Evolutionary conservation across 1,140 invertebrate genomes (phyloP).

Genomic region (Lethrus apterus): DNA sequence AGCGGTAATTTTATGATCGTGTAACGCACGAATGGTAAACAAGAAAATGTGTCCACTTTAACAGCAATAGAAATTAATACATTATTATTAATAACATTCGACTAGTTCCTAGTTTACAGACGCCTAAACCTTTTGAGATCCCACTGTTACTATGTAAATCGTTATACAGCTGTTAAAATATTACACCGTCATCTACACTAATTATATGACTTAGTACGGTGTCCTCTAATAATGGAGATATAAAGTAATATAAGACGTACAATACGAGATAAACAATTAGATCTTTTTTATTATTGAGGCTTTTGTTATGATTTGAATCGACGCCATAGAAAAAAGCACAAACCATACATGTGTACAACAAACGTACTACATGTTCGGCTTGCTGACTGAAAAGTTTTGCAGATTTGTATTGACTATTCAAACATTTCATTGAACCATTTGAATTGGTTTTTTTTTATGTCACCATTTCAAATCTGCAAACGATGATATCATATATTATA

Average conservation of each 20-base stretch:
- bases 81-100: slow-evolving; percentile 1
- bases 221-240: slow-evolving; percentile 5
- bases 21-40: slow-evolving; percentile 8
- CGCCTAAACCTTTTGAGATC: slow-evolving; percentile 1
- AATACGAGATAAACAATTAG: slow-evolving; percentile 7
- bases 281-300: slow-evolving; percentile 5
- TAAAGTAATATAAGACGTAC: slow-evolving; percentile 4
- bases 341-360: too few species aligned
- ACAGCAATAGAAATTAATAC: not conserved
- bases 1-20: not conserved
- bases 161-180: slow-evolving; percentile 10
- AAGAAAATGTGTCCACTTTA: slow-evolving; percentile 9
- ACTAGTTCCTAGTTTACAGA: slow-evolving; percentile 9
- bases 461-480: too few species aligned
- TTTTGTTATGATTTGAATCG: too few species aligned
- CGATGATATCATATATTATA: too few species aligned
- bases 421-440: too few species aligned
- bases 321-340: too few species aligned
- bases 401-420: too few species aligned
- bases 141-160: not conserved
- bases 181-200: slow-evolving; percentile 9
- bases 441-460: too few species aligned
- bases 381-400: too few species aligned
- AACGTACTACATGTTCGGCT: too few species aligned
- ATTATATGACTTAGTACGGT: slow-evolving; percentile 2